These are phyloP conservation scores for Syngnathus floridae DNA, from an alignment of 2,113 vertebrate species.

Conservation along the genomic window DNA sequence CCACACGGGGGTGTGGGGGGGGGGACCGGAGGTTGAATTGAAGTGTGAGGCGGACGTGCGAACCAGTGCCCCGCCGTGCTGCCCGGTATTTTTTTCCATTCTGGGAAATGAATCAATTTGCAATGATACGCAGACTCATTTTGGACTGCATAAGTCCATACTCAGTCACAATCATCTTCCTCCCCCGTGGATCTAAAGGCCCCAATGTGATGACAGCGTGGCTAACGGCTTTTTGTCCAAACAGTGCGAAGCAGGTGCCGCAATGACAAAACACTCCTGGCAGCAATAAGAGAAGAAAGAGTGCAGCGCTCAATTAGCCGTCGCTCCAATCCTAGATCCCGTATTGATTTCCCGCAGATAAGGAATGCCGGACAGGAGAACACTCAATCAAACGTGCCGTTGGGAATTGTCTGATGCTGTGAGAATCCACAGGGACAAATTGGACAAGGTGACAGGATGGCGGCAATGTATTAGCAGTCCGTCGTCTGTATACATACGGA, in stretches of 20 bases:
- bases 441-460: conserved; percentile 37
- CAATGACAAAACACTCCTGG: conserved; percentile 67
- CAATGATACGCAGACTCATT: conserved; percentile 4
- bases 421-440: conserved; percentile 34
- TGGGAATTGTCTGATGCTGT: conserved; percentile 39
- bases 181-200: conserved; percentile 42
- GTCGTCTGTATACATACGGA: conserved; percentile 38
- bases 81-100: not conserved
- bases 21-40: too few species aligned
- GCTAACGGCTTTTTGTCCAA: conserved; percentile 25
- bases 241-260: conserved; percentile 60
- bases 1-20: too few species aligned
- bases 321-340: conserved; percentile 64
- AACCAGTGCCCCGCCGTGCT: too few species aligned
- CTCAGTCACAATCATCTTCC: conserved; percentile 39
- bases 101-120: conserved; percentile 7
- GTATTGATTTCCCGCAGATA: conserved; percentile 71
- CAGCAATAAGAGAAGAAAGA: conserved; percentile 64
- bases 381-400: conserved; percentile 68
- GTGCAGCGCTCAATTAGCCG: conserved; percentile 72
- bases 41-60: too few species aligned
- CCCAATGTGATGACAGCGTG: conserved; percentile 45
- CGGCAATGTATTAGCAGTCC: conserved; percentile 47
- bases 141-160: conserved; percentile 47
- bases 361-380: conserved; percentile 70